Evolutionary conservation across 53 echinoderm and acorn worm genomes (phyloP).

Genomic region (Paracentrotus lividus): DNA sequence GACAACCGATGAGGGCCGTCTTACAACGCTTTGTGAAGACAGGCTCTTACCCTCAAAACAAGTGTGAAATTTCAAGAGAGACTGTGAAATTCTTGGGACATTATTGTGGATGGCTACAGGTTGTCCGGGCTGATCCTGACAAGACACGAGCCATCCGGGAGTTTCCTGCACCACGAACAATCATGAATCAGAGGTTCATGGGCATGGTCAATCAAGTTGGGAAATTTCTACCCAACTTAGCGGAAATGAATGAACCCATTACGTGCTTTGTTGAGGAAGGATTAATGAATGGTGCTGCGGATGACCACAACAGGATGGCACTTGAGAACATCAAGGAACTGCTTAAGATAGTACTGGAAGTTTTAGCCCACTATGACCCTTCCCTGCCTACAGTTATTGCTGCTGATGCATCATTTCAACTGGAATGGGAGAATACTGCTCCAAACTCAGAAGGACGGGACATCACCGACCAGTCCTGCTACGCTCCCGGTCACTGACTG

Average conservation of each 20-base stretch:
- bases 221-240: slow-evolving; percentile 75
- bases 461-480: slow-evolving; percentile 69
- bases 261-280: slow-evolving; percentile 72
- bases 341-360: too few relatives aligned
- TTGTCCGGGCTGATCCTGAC: slow-evolving; percentile 43
- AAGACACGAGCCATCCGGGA: slow-evolving; percentile 72
- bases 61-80: slow-evolving; percentile 50
- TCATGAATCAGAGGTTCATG: slow-evolving; percentile 76
- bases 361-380: slow-evolving; percentile 72
- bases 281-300: slow-evolving; percentile 74
- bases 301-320: slow-evolving; percentile 25
- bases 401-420: slow-evolving; percentile 57
- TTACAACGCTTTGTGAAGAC: slow-evolving; percentile 51
- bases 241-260: slow-evolving; percentile 58
- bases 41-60: slow-evolving; percentile 54
- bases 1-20: slow-evolving; percentile 46
- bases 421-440: slow-evolving; percentile 73
- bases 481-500: slow-evolving; percentile 78
- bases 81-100: slow-evolving; percentile 74
- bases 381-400: slow-evolving; percentile 59
- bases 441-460: slow-evolving; percentile 74
- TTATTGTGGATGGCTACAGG: slow-evolving; percentile 67
- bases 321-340: slow-evolving; percentile 29
- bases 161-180: slow-evolving; percentile 66
- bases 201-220: slow-evolving; percentile 82